Percentiles rank a stretch among this genome's conserved stretches.
phyloP scores from a whole-genome alignment of 1,140 invertebrate genomes.

The Stegodyphus mimosarum region DNA sequence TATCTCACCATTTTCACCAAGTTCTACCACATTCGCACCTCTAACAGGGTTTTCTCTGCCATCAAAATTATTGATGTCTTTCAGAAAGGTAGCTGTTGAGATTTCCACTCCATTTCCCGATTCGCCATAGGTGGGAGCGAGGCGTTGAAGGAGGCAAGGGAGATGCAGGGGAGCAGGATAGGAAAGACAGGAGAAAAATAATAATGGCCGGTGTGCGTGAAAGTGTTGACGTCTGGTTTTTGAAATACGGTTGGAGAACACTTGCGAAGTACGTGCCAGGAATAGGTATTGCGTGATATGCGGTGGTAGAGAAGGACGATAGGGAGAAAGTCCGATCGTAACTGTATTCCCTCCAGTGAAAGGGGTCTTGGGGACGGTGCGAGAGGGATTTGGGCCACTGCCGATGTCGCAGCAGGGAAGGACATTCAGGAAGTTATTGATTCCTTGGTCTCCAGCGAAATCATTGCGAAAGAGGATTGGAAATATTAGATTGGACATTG shows the following conservation, averaged over 20 bases:
- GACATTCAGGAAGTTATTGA: conserved; percentile 12
- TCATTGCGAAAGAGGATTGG: too few relatives aligned
- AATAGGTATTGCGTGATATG: conserved; percentile 9
- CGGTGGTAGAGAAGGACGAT: neutral
- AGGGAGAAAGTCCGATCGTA: neutral
- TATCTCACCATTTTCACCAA: too few relatives aligned
- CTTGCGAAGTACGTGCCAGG: neutral
- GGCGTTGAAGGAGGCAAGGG: neutral
- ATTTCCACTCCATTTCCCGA: conserved; percentile 51
- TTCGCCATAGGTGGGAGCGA: neutral
- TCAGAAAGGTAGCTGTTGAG: neutral
- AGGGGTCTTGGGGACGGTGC: conserved; percentile 6
- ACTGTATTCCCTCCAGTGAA: conserved; percentile 13
- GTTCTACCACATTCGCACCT: too few relatives aligned
- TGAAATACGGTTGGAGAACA: conserved; percentile 21
- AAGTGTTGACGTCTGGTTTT: conserved; percentile 56
- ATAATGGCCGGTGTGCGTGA: conserved; percentile 43
- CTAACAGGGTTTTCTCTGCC: too few relatives aligned
- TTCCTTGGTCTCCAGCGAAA: neutral
- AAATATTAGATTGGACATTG: too few relatives aligned
- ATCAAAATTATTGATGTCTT: too few relatives aligned
- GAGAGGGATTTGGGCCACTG: conserved; percentile 9
- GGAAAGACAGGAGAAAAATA: neutral
- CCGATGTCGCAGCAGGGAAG: neutral
- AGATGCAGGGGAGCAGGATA: neutral